Conservation (phyloP, 2,113 vertebrate species). For the Periophthalmus modestus region DNA sequence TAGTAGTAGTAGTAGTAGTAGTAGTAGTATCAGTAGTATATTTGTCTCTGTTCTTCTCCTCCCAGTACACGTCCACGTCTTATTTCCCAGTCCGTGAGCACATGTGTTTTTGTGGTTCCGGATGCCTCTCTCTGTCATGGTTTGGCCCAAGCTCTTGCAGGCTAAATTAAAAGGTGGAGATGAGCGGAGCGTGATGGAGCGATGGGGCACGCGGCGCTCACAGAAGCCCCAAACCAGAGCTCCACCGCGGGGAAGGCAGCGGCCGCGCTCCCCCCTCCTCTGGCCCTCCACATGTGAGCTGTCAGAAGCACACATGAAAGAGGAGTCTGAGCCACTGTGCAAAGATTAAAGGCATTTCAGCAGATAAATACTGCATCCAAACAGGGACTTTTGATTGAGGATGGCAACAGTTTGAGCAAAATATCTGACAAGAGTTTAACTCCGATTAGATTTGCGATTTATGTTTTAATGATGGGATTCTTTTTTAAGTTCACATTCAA, state of each 20-base stretch:
- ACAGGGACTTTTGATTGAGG: too few relatives aligned
- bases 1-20: too few relatives aligned
- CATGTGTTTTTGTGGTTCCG: slow-evolving; percentile 57
- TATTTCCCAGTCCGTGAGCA: slow-evolving; percentile 21
- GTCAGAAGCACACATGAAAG: neutral
- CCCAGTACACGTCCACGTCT: neutral
- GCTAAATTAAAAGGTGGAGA: slow-evolving; percentile 71
- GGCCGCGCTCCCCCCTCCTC: slow-evolving; percentile 6
- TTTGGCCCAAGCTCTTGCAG: slow-evolving; percentile 37
- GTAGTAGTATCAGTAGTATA: neutral
- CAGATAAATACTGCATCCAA: too few relatives aligned
- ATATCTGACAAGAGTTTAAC: too few relatives aligned
- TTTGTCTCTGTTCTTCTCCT: neutral
- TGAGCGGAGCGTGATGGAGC: slow-evolving; percentile 30
- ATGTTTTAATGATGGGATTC: too few relatives aligned
- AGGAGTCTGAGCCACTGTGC: neutral
- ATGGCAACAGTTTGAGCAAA: too few relatives aligned
- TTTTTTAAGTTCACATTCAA: too few relatives aligned
- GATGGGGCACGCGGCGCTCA: neutral
- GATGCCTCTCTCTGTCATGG: slow-evolving; percentile 35
- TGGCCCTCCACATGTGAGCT: slow-evolving; percentile 38
- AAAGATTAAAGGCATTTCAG: neutral
- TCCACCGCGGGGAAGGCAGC: slow-evolving; percentile 52
- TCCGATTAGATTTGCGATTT: too few relatives aligned
- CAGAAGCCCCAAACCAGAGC: slow-evolving; percentile 37